These are phyloP conservation scores for Neotragus moschatus DNA, from an alignment of 2,113 vertebrate genomes.

Conservation along the genomic window DNA sequence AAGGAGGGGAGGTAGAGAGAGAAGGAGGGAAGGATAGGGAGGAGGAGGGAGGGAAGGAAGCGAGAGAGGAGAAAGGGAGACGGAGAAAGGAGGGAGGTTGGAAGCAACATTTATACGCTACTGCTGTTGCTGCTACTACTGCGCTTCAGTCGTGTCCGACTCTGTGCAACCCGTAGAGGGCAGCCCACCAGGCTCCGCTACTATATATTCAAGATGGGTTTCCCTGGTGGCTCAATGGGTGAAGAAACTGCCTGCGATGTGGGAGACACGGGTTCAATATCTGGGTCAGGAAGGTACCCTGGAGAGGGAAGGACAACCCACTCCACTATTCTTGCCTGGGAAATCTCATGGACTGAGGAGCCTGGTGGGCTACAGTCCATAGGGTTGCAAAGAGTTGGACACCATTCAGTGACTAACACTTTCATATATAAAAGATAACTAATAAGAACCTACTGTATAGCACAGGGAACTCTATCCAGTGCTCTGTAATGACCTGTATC, in stretches of 20 bases:
- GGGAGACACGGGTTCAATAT: background rate
- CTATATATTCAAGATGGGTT: background rate
- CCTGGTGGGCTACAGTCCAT: background rate
- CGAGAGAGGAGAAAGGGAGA: background rate
- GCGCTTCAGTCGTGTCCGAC: background rate
- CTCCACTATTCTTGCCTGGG: background rate
- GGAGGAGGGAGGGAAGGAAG: background rate
- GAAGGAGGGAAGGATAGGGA: background rate
- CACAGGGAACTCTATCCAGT: background rate
- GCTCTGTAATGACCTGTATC: background rate
- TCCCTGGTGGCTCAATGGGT: background rate
- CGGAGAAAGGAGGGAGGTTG: background rate
- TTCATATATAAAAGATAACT: background rate
- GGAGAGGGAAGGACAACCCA: background rate
- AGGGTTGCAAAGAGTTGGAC: background rate
- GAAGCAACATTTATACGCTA: background rate
- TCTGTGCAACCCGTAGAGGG: background rate
- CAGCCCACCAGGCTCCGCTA: background rate
- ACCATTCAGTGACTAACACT: background rate
- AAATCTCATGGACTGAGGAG: background rate
- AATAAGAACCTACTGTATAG: background rate
- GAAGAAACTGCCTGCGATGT: background rate
- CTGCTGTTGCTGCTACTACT: no score
- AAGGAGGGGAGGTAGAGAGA: no score
- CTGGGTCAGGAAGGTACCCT: background rate